A percentile compares a stretch with the other conserved stretches of the same genome.
Conservation (phyloP, 2,888 invertebrate species). For the Crossocerus cetratus region DNA sequence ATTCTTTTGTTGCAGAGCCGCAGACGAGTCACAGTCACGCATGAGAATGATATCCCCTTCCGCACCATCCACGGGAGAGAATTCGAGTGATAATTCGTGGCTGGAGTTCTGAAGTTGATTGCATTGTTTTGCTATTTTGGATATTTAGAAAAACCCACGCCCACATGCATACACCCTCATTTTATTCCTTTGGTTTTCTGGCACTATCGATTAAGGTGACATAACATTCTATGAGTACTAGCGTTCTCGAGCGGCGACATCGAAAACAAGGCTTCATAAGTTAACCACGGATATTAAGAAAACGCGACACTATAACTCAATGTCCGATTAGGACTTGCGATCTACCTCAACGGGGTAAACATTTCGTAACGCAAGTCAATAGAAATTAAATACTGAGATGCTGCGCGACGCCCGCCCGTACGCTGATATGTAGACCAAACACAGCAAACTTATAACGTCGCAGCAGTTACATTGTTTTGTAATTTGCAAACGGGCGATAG, state of each 20-base stretch:
- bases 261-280: constrained; percentile 40
- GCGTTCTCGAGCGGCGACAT: constrained; percentile 28
- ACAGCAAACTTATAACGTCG: background rate
- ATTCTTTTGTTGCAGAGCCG: constrained; percentile 62
- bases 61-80: constrained; percentile 59
- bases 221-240: constrained; percentile 34
- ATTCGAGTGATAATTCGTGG: constrained; percentile 64
- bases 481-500: too few species aligned
- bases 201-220: constrained; percentile 37
- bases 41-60: constrained; percentile 57
- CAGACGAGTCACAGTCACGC: constrained; percentile 68
- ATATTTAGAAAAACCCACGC: constrained; percentile 58
- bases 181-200: constrained; percentile 48
- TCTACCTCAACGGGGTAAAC: constrained; percentile 23
- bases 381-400: background rate
- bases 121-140: constrained; percentile 58
- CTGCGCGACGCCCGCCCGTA: background rate
- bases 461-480: too few species aligned
- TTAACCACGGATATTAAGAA: constrained; percentile 25
- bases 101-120: constrained; percentile 67
- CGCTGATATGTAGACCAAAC: background rate
- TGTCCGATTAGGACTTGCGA: constrained; percentile 35
- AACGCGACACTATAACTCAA: constrained; percentile 31
- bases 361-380: background rate
- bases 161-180: constrained; percentile 45